Base-by-base conservation (phyloP, 2,888 invertebrate species). In the Peribatodes rhomboidaria region DNA sequence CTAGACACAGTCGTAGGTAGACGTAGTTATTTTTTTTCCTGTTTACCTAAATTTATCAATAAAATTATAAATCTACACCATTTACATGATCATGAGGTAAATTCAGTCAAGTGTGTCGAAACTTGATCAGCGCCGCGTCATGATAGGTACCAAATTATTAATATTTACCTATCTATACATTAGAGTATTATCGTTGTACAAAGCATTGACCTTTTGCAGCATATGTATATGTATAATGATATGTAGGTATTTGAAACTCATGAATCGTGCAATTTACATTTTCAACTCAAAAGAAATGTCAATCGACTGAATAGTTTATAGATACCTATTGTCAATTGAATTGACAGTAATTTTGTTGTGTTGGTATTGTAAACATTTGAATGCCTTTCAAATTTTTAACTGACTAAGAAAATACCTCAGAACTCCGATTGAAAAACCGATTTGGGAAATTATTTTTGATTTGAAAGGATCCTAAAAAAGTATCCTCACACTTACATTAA, bases 241-340 rank as follows among this genome's bases (percentile, higher is more conserved):
- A 4, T 27, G 6, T 27, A 27, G 27, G 27, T 27, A 33, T 41
- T 54, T 49, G 39, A 13, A 54, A 44, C 33, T 33, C 8, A 22
- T 50, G 61, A 61, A 61, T 61, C 11, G 49, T 9, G 16, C 42
- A 62, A 50, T 56, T 62, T 56, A 42, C 42, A 50, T 14, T 50
- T 61, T 42, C 35, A 37, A 41, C 11, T 62, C 42, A 16, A 44
- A 42, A 42, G 41, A 35, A 55, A 35, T 50, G 37, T 35, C 42
- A 50, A 37, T 44, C 27, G 44, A 0, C 10, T 52, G 11, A 44
- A 44, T 41, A 35, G 31, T 31, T 14, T n/a, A n/a, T n/a, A n/a
- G n/a, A n/a, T n/a, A n/a, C n/a, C 31, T 20, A 10, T 49, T 47
- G 49, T 49, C 49, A 31, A 49, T 14, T 49, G 14, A 27, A n/a